phyloP scores from a whole-genome alignment of 2,888 invertebrate species.

The Heliconius cydno region DNA sequence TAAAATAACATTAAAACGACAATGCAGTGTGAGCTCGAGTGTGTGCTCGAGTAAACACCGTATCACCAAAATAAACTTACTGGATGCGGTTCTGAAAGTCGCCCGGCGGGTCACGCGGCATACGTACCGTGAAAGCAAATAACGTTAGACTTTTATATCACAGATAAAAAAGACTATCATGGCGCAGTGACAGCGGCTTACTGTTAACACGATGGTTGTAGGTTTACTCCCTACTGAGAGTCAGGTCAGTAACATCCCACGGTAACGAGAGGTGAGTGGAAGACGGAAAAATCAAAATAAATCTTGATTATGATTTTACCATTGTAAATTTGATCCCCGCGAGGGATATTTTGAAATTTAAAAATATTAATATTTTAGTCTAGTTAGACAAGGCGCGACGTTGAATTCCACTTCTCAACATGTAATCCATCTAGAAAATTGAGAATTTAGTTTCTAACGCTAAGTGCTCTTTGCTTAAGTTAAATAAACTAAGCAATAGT shows the following conservation, averaged over 20 bases:
- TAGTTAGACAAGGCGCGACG: background rate
- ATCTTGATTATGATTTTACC: no score
- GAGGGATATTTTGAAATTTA: no score
- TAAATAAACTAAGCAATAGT: no score
- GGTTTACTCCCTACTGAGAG: background rate
- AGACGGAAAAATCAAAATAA: no score
- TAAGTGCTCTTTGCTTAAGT: background rate
- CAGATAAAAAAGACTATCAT: background rate
- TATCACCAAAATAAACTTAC: constrained; percentile 62
- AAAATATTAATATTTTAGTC: no score
- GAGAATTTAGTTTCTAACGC: background rate
- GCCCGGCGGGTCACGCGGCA: constrained; percentile 45
- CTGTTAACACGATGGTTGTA: background rate
- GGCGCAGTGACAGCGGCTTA: background rate
- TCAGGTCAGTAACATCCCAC: no score
- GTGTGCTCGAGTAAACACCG: constrained; percentile 32
- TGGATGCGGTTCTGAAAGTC: constrained; percentile 54
- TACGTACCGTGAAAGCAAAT: constrained; percentile 39
- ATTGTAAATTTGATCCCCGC: no score
- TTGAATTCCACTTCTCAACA: background rate
- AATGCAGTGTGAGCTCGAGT: constrained; percentile 53
- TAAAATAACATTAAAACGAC: constrained; percentile 31
- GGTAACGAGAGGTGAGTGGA: no score
- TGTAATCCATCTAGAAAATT: background rate
- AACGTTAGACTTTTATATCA: constrained; percentile 11